Evolutionary conservation across 2,113 vertebrate genomes (phyloP), one percentile per base, ranked within the genome.

Genomic region (Poecile atricapillus): DNA sequence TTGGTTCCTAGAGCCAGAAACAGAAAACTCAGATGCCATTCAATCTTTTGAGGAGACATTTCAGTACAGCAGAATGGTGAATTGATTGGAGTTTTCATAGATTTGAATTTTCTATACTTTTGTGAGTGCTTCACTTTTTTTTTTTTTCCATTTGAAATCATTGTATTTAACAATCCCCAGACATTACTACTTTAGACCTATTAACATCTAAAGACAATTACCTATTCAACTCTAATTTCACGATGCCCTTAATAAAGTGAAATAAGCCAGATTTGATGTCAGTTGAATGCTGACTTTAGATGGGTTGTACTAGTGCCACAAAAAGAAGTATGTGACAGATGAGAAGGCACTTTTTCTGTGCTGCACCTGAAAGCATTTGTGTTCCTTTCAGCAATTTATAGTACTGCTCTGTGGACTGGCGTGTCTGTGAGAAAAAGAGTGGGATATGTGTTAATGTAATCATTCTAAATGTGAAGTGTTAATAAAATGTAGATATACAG

Each of bases 391-490:
- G 87, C 71, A 49, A 10, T 59, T 82, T 33, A 79, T 77, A 87
- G 75, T 62, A 62, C 82, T 90, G 91, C 70, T 94, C 84, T 63
- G 33, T 69, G 79, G 87, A 87, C 87, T 88, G 82, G 76, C 5
- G 0, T 86, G 86, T 87, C 93, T 91, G 83, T 78, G 93, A 85
- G 79, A 91, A 91, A 78, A 73, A 15, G 88, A 86, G 88, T 93
- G 75, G 93, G 68, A 33, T 76, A 90, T 24, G 85, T 88, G 83
- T 89, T 93, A 93, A 94, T 96, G 92, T 95, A 93, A 90, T 60
- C 60, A 75, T 91, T 86, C 94, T 93, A 95, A 95, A 94, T 88
- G 92, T 87, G 85, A 92, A 81, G 83, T 96, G 92, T 89, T 95
- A 94, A 93, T 95, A 96, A 95, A 95, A 89, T 87, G 59, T 83